These are phyloP conservation scores for Pachyramphus minor DNA, from an alignment of 2,113 vertebrate genomes.

Conservation along the genomic window DNA sequence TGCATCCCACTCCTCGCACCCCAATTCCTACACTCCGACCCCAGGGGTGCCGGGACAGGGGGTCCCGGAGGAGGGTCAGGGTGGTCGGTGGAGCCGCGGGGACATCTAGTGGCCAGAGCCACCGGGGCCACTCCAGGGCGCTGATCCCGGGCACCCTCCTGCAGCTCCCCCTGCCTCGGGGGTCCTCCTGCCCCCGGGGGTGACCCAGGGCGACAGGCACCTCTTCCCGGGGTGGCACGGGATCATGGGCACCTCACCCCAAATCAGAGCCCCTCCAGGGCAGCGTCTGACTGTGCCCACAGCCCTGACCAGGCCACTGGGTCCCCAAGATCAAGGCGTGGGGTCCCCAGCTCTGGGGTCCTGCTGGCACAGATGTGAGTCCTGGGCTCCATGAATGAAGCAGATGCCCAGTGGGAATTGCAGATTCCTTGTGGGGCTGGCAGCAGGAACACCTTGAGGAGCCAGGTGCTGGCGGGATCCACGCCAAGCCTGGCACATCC, in stretches of 20 bases:
- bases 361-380: not conserved
- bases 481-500: not conserved
- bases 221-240: not conserved
- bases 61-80: not conserved
- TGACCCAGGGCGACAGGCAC: accelerated
- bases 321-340: accelerated
- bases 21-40: not conserved
- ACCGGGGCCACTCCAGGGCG: not conserved
- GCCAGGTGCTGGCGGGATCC: not conserved
- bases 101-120: not conserved
- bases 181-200: too few relatives aligned
- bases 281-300: not conserved
- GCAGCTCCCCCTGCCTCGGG: not conserved
- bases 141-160: not conserved
- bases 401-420: not conserved
- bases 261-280: not conserved
- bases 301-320: not conserved
- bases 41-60: not conserved
- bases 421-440: not conserved
- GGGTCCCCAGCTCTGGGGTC: not conserved
- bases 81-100: not conserved
- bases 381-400: not conserved
- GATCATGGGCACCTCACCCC: too few relatives aligned
- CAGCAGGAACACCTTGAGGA: not conserved
- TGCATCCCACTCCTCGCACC: too few relatives aligned